Evolutionary conservation across 2,113 vertebrate species (phyloP).

Genomic region (human (Homo sapiens)): GRCh38 chr1:219124501-219125000

Average conservation of each 20-base stretch:
- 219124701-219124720: not conserved
- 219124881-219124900: not conserved
- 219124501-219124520: not conserved
- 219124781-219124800: not conserved
- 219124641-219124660: not conserved
- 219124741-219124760: not conserved
- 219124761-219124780: not conserved
- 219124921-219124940: not conserved
- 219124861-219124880: not conserved
- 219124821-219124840: not conserved
- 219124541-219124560: not conserved
- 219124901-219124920: not conserved
- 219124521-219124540: not conserved
- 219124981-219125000: not conserved
- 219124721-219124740: not conserved
- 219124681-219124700: not conserved
- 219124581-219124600: not conserved
- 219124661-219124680: not conserved
- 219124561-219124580: not conserved
- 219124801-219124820: not conserved
- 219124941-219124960: not conserved
- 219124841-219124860: not conserved
- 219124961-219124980: not conserved
- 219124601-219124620: not conserved
- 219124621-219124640: not conserved